Evolutionary conservation across 1,140 invertebrate species (phyloP).

Genomic region (Bombus ignitus): DNA sequence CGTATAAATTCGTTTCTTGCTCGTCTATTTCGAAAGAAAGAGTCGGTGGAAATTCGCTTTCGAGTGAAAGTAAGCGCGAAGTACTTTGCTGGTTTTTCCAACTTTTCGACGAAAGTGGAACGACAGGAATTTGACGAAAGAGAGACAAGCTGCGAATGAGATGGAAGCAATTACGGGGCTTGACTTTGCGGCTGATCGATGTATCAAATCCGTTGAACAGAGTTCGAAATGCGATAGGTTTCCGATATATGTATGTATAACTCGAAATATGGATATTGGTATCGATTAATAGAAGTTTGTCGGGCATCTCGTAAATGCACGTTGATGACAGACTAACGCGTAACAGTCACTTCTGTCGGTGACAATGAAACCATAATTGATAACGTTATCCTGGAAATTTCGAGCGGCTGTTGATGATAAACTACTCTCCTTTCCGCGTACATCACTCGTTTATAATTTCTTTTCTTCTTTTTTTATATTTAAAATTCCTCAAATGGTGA

Average conservation of each 20-base stretch:
- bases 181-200: no score
- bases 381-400: conserved; percentile 29
- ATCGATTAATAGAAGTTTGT: conserved; percentile 1
- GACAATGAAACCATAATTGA: conserved; percentile 36
- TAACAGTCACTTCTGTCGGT: background rate
- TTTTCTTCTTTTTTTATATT: no score
- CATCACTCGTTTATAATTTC: no score
- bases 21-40: background rate
- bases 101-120: background rate
- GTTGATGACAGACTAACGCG: conserved; percentile 4
- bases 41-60: background rate
- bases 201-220: no score
- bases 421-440: background rate
- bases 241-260: background rate
- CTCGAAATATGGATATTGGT: background rate
- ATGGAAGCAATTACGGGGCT: no score
- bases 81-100: background rate
- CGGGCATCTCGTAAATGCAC: background rate
- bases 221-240: no score
- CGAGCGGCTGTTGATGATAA: background rate
- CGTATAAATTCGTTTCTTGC: background rate
- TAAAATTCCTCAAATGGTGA: background rate
- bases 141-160: background rate
- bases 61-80: background rate
- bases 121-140: background rate